phyloP scores from a whole-genome alignment of 1,140 invertebrate species.

The Ruditapes philippinarum region DNA sequence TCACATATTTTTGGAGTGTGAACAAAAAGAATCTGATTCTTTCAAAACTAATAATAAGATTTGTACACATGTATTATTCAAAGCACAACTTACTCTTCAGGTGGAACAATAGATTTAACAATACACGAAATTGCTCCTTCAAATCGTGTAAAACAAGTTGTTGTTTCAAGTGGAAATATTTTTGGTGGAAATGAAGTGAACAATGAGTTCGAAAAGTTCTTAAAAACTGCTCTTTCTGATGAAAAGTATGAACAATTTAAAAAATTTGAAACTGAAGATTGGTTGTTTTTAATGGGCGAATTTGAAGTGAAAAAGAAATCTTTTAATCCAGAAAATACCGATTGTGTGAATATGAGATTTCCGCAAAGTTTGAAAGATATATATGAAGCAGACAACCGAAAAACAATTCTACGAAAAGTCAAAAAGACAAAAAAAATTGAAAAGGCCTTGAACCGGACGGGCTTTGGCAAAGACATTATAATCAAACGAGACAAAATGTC shows the following conservation, averaged over 20 bases:
- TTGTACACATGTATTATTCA: too few species aligned
- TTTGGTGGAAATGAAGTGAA: background rate
- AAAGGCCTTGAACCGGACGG: background rate
- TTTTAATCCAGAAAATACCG: background rate
- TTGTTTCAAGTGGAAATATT: background rate
- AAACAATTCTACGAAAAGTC: background rate
- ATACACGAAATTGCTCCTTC: background rate
- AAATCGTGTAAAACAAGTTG: background rate
- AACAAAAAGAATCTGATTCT: too few species aligned
- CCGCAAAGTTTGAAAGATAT: background rate
- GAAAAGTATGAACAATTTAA: background rate
- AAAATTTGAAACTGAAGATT: background rate
- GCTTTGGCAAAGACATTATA: background rate
- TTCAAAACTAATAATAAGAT: too few species aligned
- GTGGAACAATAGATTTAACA: background rate
- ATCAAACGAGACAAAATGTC: background rate
- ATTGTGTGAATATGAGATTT: background rate
- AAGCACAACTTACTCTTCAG: background rate
- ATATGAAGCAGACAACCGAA: background rate
- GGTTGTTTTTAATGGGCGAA: background rate
- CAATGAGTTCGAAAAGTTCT: background rate
- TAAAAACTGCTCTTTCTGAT: background rate
- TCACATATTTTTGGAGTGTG: too few species aligned
- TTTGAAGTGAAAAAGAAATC: slow-evolving; percentile 8
- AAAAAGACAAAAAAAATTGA: background rate